These are phyloP conservation scores for Aplidium turbinatum DNA, from an alignment of 23 tunicate genomes.

Conservation along the genomic window DNA sequence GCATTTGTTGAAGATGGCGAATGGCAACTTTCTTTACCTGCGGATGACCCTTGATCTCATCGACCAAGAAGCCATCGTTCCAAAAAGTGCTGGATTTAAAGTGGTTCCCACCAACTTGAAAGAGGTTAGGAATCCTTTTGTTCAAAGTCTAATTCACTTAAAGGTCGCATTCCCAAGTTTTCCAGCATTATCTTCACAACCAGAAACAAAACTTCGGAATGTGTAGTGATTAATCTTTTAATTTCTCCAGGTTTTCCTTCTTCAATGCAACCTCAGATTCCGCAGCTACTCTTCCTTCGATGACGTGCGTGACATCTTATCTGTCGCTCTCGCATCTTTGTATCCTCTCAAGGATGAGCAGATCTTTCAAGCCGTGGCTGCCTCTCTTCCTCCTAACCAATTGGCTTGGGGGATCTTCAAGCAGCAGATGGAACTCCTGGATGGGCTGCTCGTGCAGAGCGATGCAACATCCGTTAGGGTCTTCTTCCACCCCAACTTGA, in stretches of 20 bases:
- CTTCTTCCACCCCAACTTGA: conserved; percentile 79
- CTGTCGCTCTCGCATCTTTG: conserved; percentile 84
- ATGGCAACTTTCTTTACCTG: conserved; percentile 89
- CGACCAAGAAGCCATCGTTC: conserved; percentile 62
- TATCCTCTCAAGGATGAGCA: conserved; percentile 95
- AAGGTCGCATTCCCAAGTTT: too few relatives aligned
- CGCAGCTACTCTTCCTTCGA: conserved; percentile 73
- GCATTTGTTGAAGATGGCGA: conserved; percentile 49
- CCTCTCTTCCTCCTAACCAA: conserved; percentile 49
- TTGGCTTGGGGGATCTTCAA: conserved; percentile 59
- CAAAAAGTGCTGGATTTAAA: conserved; percentile 88
- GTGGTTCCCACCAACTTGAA: conserved; percentile 62
- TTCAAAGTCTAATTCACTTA: too few relatives aligned
- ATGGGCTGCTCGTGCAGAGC: conserved; percentile 50
- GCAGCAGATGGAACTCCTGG: conserved; percentile 54
- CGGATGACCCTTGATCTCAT: conserved; percentile 89
- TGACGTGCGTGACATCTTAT: conserved; percentile 69
- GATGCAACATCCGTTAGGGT: conserved; percentile 42
- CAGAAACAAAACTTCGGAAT: too few relatives aligned
- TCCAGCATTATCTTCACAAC: too few relatives aligned
- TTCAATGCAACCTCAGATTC: conserved; percentile 82
- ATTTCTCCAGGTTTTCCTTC: conserved; percentile 65
- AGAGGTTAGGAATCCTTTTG: conserved; percentile 37
- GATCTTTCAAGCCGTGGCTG: conserved; percentile 68
- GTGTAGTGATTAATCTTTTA: too few relatives aligned